A percentile compares a stretch with the other conserved stretches of the same genome.
These are phyloP conservation scores for Calameuta idolon DNA, from an alignment of 2,888 invertebrate species.

Conservation along the genomic window DNA sequence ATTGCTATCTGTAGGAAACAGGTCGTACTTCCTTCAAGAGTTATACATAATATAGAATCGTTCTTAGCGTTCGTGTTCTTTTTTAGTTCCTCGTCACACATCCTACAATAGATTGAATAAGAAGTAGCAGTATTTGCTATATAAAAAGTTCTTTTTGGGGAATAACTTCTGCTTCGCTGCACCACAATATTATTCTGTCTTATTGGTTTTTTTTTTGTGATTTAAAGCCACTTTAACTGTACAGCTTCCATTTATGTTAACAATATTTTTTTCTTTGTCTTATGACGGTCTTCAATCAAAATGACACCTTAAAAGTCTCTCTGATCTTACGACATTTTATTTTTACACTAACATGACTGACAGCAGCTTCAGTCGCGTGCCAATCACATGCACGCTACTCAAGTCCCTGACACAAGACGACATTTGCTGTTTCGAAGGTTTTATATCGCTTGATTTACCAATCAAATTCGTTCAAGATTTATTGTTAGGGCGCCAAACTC, in stretches of 20 bases:
- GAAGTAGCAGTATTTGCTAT: neutral
- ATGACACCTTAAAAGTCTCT: neutral
- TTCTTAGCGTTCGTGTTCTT: neutral
- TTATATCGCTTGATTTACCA: neutral
- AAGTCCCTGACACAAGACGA: neutral
- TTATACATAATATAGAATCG: neutral
- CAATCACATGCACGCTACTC: neutral
- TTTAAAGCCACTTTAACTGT: neutral
- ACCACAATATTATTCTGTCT: neutral
- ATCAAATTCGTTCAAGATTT: neutral
- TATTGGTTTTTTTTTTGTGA: neutral
- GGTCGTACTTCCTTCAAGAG: neutral
- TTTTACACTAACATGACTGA: neutral
- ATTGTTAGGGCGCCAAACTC: neutral
- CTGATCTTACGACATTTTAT: neutral
- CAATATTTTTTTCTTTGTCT: neutral
- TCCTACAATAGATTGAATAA: neutral
- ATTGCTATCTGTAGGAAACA: too few species aligned
- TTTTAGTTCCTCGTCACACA: neutral
- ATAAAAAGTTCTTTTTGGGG: neutral
- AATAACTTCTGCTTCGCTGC: neutral
- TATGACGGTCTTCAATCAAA: neutral
- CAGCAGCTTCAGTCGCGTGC: neutral
- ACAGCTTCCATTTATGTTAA: neutral
- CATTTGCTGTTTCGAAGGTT: neutral